Base-by-base conservation (phyloP, 2,888 invertebrate genomes). In the Paralinhomoeus sp. region DNA sequence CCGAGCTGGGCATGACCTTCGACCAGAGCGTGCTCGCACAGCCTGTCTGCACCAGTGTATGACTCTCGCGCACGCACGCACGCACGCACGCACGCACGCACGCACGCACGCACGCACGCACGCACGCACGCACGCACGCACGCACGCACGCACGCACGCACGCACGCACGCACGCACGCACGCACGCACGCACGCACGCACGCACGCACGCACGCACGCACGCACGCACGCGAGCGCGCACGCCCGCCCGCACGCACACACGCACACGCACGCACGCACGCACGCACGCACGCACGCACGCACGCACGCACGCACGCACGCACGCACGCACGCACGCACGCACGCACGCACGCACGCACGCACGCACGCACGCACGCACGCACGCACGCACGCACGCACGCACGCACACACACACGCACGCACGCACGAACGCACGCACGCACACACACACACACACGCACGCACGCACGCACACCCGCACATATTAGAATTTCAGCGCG, bases 131-230 rank as follows among this genome's bases (percentile, higher is more conserved):
- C 42, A 42, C 42, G 42, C 38, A 42, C 42, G 42, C 42, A 42
- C 42, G 42, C 42, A 42, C 42, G 42, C 42, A 42, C 42, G 42
- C 34, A 42, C 42, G 42, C 42, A 42, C 42, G 42, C 42, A 43
- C 43, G 42, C 43, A 43, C 43, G 42, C 43, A 43, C 42, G 43
- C 42, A 43, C 43, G 42, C 43, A 43, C 43, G 43, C 42, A 43
- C 43, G 43, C 42, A 43, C 42, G 42, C 42, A 43, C 43, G 42
- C 43, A 43, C 43, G 27, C 42, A 43, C 42, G 38, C 43, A 43
- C 43, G 42, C 43, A 42, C 42, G 42, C 43, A 43, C 23, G 27
- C 43, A 43, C 23, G 27, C 42, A 43, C 43, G 42, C 43, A 43
- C 43, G 43, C 42, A 43, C 43, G 42, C 27, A 43, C 43, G 27